These are phyloP conservation scores for Scarus forsteni DNA, from an alignment of 2,797 vertebrate species.

Conservation along the genomic window DNA sequence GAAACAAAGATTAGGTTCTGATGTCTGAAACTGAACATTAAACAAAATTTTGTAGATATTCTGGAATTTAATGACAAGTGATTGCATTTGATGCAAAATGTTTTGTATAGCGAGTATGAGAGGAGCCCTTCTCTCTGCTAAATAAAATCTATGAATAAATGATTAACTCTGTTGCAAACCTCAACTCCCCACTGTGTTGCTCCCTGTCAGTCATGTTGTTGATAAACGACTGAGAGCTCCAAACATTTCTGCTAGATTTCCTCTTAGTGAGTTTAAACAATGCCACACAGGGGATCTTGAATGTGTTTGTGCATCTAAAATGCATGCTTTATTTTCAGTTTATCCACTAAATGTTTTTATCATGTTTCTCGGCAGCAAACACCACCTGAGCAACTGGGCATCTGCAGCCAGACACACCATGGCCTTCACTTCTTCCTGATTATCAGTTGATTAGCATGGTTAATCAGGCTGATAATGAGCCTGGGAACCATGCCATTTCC, in stretches of 20 bases:
- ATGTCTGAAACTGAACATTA: not conserved
- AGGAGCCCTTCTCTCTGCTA: constrained; percentile 44
- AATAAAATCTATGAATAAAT: constrained; percentile 70
- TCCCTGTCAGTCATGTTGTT: constrained; percentile 45
- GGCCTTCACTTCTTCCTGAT: constrained; percentile 67
- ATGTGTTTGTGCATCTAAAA: not conserved
- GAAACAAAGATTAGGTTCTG: not conserved
- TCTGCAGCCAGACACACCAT: constrained; percentile 28
- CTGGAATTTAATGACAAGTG: constrained; percentile 8
- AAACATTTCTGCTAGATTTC: constrained; percentile 20
- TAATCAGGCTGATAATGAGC: constrained; percentile 87
- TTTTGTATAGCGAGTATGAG: constrained; percentile 20
- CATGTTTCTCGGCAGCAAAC: constrained; percentile 49
- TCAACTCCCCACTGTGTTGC: constrained; percentile 36
- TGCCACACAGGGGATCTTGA: not conserved
- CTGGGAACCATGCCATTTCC: constrained; percentile 69
- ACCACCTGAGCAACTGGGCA: constrained; percentile 54
- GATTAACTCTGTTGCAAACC: constrained; percentile 62
- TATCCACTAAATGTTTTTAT: constrained; percentile 5
- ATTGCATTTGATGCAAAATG: constrained; percentile 7
- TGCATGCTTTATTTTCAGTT: constrained; percentile 1
- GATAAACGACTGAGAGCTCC: constrained; percentile 41
- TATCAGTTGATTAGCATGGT: constrained; percentile 84
- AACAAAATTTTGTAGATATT: constrained; percentile 4
- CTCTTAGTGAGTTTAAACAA: constrained; percentile 1